Percentiles rank a stretch among this genome's conserved stretches.
These are phyloP conservation scores for Fukomys damarensis DNA, from an alignment of 2,113 vertebrate species.

Conservation along the genomic window DNA sequence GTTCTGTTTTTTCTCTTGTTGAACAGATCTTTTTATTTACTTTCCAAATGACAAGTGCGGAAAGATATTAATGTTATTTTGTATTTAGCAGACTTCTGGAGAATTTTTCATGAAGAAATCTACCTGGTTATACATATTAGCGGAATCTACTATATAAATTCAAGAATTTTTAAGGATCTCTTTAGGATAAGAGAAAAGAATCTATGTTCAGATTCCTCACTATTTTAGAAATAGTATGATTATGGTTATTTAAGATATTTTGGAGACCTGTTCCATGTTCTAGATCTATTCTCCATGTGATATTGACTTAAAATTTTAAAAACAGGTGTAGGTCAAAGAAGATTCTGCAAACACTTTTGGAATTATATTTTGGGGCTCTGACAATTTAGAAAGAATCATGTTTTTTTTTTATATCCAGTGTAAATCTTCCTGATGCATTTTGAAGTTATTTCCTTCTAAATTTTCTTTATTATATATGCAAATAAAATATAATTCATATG, in stretches of 20 bases:
- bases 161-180: conserved; percentile 16
- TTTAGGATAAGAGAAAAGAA: conserved; percentile 47
- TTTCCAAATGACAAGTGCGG: background rate
- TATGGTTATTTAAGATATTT: conserved; percentile 66
- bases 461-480: conserved; percentile 26
- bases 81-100: conserved; percentile 33
- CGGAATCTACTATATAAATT: background rate
- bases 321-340: conserved; percentile 72
- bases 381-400: conserved; percentile 17
- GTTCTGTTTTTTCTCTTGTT: background rate
- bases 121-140: background rate
- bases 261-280: conserved; percentile 56
- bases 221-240: conserved; percentile 44
- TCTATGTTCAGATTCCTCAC: background rate
- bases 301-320: conserved; percentile 69
- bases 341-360: conserved; percentile 42
- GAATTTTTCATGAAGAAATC: conserved; percentile 42
- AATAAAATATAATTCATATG: background rate
- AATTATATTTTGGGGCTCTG: conserved; percentile 45
- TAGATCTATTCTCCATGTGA: conserved; percentile 67
- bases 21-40: background rate
- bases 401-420: background rate
- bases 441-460: conserved; percentile 5
- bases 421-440: background rate
- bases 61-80: background rate